Conservation (phyloP, 2,888 invertebrate species). For the Gortyna flavago region DNA sequence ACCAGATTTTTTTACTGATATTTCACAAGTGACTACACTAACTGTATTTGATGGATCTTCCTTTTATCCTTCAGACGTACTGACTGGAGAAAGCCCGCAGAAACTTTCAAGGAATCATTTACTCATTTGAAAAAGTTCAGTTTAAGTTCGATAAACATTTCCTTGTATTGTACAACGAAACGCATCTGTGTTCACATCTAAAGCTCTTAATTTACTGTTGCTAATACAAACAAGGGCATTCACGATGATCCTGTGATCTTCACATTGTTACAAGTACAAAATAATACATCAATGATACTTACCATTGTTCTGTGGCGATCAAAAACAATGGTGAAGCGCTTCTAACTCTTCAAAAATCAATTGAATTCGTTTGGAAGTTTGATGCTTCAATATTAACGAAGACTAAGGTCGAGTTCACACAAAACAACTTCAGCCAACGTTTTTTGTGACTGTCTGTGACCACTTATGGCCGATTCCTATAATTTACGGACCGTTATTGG, state of each 20-base stretch:
- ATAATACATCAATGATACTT: slow-evolving; percentile 6
- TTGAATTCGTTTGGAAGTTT: slow-evolving; percentile 22
- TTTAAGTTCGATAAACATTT: not conserved
- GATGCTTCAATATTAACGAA: slow-evolving; percentile 8
- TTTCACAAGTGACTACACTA: too few relatives aligned
- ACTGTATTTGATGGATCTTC: too few relatives aligned
- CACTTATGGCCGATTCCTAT: too few relatives aligned
- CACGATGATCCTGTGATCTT: slow-evolving; percentile 10
- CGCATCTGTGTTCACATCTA: not conserved
- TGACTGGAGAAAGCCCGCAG: too few relatives aligned
- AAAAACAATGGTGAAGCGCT: slow-evolving; percentile 8
- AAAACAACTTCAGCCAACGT: not conserved
- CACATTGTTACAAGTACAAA: not conserved
- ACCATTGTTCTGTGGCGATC: slow-evolving; percentile 20
- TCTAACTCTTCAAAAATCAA: not conserved
- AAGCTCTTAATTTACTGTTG: slow-evolving; percentile 20
- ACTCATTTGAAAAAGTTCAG: not conserved
- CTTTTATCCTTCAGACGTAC: too few relatives aligned
- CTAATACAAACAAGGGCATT: not conserved
- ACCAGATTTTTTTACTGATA: too few relatives aligned
- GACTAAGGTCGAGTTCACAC: not conserved
- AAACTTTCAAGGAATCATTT: too few relatives aligned
- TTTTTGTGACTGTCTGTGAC: not conserved
- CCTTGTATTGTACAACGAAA: not conserved
- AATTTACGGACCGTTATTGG: too few relatives aligned